Conservation (phyloP, 2,113 vertebrate species). For the Strigops habroptila region DNA sequence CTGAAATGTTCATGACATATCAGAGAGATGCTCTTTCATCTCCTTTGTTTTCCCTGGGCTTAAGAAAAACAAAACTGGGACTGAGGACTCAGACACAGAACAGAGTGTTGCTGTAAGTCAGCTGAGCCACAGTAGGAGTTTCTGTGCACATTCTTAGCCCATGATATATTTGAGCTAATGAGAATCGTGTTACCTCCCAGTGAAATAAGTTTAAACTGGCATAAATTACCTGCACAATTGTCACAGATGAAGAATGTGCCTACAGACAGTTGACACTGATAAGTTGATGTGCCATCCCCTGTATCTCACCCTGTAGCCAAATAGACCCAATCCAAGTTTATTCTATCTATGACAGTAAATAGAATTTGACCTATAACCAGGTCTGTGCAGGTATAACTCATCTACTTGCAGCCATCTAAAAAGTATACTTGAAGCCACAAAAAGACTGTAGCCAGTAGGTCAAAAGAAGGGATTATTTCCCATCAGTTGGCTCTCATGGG, state of each 20-base stretch:
- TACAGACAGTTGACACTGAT: neutral
- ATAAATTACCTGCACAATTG: neutral
- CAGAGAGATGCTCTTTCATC: neutral
- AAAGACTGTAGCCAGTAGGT: neutral
- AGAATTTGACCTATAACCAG: neutral
- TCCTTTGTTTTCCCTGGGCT: neutral
- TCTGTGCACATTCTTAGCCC: neutral
- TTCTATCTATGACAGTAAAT: neutral
- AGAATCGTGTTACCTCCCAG: neutral
- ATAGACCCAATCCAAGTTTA: neutral
- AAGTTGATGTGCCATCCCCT: neutral
- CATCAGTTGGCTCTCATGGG: neutral
- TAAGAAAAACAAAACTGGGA: neutral
- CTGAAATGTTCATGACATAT: neutral
- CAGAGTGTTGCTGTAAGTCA: neutral
- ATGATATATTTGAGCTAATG: slow-evolving; percentile 6
- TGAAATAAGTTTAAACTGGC: neutral
- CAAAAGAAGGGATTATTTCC: neutral
- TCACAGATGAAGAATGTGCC: neutral
- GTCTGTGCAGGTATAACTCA: neutral
- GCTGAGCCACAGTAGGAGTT: slow-evolving; percentile 24
- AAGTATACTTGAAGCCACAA: neutral
- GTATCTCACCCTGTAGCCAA: neutral
- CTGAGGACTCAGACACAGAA: neutral
- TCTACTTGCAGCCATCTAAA: neutral